These are phyloP conservation scores for Pteropus alecto DNA, from an alignment of 2,113 vertebrate genomes.

Conservation along the genomic window DNA sequence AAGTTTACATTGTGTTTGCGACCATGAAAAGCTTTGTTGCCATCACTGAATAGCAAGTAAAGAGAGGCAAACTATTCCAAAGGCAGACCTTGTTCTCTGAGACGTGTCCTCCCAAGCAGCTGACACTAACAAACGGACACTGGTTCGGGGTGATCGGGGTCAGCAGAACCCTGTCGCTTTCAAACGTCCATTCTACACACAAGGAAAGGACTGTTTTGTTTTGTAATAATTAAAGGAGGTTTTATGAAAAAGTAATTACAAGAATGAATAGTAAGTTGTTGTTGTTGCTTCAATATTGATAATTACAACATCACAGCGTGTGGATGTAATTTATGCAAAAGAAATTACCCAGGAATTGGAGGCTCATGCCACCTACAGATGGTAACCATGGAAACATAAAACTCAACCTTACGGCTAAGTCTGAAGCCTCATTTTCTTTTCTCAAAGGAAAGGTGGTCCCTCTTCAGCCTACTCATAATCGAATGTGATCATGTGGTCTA, in stretches of 20 bases:
- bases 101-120: neutral
- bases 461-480: neutral
- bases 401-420: neutral
- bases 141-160: neutral
- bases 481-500: neutral
- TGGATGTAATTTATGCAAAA: neutral
- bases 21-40: neutral
- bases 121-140: neutral
- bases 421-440: neutral
- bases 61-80: neutral
- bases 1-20: slow-evolving; percentile 28
- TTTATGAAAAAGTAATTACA: neutral
- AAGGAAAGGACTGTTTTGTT: neutral
- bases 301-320: neutral
- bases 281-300: neutral
- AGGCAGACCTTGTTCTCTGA: slow-evolving; percentile 11
- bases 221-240: neutral
- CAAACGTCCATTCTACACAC: neutral
- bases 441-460: neutral
- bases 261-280: neutral
- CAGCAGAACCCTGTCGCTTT: neutral
- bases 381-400: neutral
- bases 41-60: neutral
- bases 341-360: neutral
- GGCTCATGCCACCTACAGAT: neutral